These are phyloP conservation scores for Meloidogyne hapla DNA, from an alignment of 1,140 invertebrate genomes.

Conservation along the genomic window DNA sequence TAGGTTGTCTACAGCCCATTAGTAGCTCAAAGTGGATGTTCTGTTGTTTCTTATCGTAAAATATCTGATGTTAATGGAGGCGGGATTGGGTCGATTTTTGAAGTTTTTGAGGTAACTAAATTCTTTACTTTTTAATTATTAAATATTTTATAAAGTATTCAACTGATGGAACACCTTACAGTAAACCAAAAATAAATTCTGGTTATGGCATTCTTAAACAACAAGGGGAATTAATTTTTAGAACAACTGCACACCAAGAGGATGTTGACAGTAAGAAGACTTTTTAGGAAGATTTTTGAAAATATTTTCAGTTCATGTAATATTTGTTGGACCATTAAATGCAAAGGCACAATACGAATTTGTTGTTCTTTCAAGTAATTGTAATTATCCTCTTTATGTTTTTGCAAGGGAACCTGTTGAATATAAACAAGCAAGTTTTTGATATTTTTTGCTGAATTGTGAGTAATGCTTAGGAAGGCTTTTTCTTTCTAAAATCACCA, in stretches of 20 bases:
- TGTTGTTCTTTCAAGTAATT: conserved; percentile 46
- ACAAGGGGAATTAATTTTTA: conserved; percentile 60
- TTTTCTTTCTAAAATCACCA: too few species aligned
- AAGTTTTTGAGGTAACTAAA: conserved; percentile 56
- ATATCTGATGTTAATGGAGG: conserved; percentile 59
- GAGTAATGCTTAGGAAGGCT: background rate
- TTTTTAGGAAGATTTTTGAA: background rate
- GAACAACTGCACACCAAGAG: conserved; percentile 62
- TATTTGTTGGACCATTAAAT: conserved; percentile 52
- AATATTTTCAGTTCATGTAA: conserved; percentile 50
- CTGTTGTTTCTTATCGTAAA: conserved; percentile 61
- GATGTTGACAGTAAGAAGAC: conserved; percentile 56
- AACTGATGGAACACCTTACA: conserved; percentile 63
- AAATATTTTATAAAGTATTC: conserved; percentile 45
- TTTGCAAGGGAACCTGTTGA: conserved; percentile 53
- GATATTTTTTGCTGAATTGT: background rate
- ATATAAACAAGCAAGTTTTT: conserved; percentile 41
- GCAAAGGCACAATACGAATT: conserved; percentile 51
- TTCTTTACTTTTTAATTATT: background rate
- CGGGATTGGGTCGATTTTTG: conserved; percentile 59
- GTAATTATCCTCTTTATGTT: conserved; percentile 57
- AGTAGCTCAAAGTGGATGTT: conserved; percentile 59
- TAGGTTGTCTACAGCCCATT: conserved; percentile 60
- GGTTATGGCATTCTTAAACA: conserved; percentile 62
- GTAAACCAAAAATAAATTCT: conserved; percentile 62